Percentiles rank a stretch among this genome's conserved stretches.
These are phyloP conservation scores for Troglohyphantes excavatus DNA, from an alignment of 2,888 invertebrate species.

Conservation along the genomic window DNA sequence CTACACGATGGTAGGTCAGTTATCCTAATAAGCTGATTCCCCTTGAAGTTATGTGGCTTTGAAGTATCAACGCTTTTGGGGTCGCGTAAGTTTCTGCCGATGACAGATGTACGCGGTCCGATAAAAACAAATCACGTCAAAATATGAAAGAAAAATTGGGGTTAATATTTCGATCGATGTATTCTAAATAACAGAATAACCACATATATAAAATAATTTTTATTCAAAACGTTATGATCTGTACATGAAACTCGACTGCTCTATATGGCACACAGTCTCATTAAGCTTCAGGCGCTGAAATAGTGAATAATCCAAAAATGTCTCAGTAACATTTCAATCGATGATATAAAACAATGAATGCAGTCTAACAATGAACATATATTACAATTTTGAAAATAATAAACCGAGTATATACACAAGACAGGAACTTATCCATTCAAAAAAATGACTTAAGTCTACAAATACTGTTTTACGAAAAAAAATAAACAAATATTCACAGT, in stretches of 20 bases:
- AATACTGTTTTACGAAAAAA: conserved; percentile 61
- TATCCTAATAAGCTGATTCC: too few relatives aligned
- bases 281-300: not conserved
- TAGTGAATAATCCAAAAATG: not conserved
- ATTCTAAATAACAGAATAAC: not conserved
- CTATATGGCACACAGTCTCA: conserved; percentile 31
- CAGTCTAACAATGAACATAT: conserved; percentile 36
- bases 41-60: too few relatives aligned
- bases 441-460: conserved; percentile 69
- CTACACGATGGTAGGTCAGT: too few relatives aligned
- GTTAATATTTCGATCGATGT: too few relatives aligned
- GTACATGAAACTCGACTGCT: conserved; percentile 27
- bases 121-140: too few relatives aligned
- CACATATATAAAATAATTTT: conserved; percentile 23
- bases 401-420: not conserved
- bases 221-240: not conserved
- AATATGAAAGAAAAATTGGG: too few relatives aligned
- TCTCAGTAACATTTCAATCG: not conserved
- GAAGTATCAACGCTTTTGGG: too few relatives aligned
- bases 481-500: conserved; percentile 39
- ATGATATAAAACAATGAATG: conserved; percentile 56
- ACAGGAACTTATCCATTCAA: conserved; percentile 72
- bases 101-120: too few relatives aligned
- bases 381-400: conserved; percentile 24
- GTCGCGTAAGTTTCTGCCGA: too few relatives aligned